Evolutionary conservation across 2,888 invertebrate genomes (phyloP).

Genomic region (Heliconius hortense): DNA sequence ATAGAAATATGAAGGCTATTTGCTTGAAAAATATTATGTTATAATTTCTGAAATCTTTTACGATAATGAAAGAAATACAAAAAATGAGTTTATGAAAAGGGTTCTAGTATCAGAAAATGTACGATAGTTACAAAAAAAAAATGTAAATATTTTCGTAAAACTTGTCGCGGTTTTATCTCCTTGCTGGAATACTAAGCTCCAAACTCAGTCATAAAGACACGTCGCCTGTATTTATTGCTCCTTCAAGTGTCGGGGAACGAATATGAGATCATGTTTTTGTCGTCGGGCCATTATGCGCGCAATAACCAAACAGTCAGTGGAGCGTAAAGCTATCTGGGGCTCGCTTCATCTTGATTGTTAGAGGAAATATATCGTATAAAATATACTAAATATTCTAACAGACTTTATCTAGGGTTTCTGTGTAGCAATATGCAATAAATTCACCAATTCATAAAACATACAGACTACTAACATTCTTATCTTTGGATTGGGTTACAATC

Average conservation of each 20-base stretch:
- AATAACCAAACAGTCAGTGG: conserved; percentile 24
- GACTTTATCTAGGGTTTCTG: not conserved
- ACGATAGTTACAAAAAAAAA: conserved; percentile 18
- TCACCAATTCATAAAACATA: not conserved
- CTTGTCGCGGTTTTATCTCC: conserved; percentile 28
- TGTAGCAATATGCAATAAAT: not conserved
- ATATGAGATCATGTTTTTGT: conserved; percentile 33
- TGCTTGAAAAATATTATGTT: not conserved
- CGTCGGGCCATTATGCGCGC: conserved; percentile 22
- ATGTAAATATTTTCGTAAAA: conserved; percentile 34
- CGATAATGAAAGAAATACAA: not conserved
- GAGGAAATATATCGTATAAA: conserved; percentile 11
- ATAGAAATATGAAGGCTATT: conserved; percentile 3
- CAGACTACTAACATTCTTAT: too few relatives aligned
- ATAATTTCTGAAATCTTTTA: not conserved
- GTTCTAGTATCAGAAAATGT: conserved; percentile 3
- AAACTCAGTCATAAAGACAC: conserved; percentile 41
- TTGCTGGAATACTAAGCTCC: conserved; percentile 35
- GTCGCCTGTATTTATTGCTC: conserved; percentile 43
- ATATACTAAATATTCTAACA: conserved; percentile 2
- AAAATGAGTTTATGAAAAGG: not conserved
- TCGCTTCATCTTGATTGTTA: conserved; percentile 17
- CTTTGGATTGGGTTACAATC: too few relatives aligned
- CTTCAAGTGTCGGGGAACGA: conserved; percentile 26
- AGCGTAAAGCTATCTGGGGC: conserved; percentile 20